Conservation (phyloP, 2,797 vertebrate genomes). For the Gymnopithys bicolor region DNA sequence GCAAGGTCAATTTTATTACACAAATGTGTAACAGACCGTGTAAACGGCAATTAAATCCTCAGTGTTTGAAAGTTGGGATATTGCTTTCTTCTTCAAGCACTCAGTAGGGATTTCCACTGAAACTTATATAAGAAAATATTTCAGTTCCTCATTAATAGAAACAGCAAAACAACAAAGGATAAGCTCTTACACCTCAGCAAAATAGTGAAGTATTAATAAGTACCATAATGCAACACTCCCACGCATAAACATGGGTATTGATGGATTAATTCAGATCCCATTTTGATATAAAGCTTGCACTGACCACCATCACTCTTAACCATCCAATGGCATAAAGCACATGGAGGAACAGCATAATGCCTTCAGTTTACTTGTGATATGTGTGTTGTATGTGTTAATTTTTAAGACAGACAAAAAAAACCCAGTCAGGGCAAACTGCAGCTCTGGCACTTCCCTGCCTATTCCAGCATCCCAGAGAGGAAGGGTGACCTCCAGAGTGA, state of each 20-base stretch:
- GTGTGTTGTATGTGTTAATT: background rate
- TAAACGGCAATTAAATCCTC: conserved; percentile 28
- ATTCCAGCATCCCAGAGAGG: background rate
- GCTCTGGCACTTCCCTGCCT: background rate
- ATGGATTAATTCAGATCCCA: background rate
- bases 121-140: background rate
- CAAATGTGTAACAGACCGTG: background rate
- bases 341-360: background rate
- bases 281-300: background rate
- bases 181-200: background rate
- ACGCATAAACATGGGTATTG: fast-evolving
- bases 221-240: background rate
- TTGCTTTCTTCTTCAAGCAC: background rate
- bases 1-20: conserved; percentile 25
- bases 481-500: background rate
- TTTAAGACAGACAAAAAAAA: background rate
- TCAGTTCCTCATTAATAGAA: background rate
- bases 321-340: background rate
- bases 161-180: background rate
- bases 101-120: background rate
- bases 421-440: background rate
- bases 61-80: background rate
- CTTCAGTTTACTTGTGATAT: background rate
- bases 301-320: background rate
- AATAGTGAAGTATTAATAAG: background rate